Conservation (phyloP, 2,113 vertebrate genomes). For the Orycteropus afer region DNA sequence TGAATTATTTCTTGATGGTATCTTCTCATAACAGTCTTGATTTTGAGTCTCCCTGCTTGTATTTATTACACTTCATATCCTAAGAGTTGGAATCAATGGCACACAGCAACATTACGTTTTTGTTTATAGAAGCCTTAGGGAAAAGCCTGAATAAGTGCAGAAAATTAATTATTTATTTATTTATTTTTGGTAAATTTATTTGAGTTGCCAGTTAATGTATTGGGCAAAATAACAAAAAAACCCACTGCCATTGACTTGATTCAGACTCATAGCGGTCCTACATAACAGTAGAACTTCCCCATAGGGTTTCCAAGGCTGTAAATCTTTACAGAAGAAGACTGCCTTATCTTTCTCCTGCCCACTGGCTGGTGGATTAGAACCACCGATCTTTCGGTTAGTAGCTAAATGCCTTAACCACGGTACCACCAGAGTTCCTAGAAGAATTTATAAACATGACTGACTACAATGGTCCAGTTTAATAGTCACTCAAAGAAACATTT, state of each 20-base stretch:
- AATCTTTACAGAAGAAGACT: too few relatives aligned
- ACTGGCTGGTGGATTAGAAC: too few relatives aligned
- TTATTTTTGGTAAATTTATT: not conserved
- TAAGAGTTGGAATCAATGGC: too few relatives aligned
- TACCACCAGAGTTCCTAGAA: too few relatives aligned
- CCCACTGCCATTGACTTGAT: too few relatives aligned
- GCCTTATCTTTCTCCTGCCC: too few relatives aligned
- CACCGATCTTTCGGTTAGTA: too few relatives aligned
- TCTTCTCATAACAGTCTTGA: not conserved
- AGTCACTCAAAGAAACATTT: not conserved
- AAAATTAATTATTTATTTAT: slow-evolving; percentile 30
- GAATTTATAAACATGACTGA: not conserved
- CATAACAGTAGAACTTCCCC: too few relatives aligned
- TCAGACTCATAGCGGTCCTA: too few relatives aligned
- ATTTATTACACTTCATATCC: not conserved
- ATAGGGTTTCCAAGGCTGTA: too few relatives aligned
- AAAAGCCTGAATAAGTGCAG: not conserved
- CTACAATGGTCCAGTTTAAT: not conserved
- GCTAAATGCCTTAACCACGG: too few relatives aligned
- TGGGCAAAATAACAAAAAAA: too few relatives aligned
- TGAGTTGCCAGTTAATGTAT: not conserved
- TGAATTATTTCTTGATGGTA: not conserved
- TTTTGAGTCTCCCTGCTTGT: not conserved
- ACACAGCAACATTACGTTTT: not conserved
- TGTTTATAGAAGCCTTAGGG: not conserved